Evolutionary conservation across 2,113 vertebrate genomes (phyloP).

Genomic region (Dascyllus trimaculatus): DNA sequence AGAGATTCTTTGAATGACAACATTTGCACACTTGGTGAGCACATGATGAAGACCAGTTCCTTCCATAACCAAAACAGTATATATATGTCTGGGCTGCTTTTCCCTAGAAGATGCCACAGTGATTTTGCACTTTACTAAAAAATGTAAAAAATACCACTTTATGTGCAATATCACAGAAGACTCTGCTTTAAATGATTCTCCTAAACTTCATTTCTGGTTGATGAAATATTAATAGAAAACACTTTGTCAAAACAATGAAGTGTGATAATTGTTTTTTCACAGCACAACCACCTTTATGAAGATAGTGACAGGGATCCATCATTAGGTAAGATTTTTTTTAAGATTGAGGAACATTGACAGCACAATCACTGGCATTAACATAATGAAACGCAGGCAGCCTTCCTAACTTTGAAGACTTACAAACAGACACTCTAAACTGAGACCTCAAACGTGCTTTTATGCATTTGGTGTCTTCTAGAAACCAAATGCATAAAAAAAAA

Average conservation of each 20-base stretch:
- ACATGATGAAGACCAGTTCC: background rate
- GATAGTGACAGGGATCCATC: background rate
- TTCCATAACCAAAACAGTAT: background rate
- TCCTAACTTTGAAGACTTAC: background rate
- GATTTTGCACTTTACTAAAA: too few species aligned
- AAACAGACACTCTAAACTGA: background rate
- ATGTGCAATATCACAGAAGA: background rate
- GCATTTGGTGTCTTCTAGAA: background rate
- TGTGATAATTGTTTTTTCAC: background rate
- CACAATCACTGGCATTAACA: background rate
- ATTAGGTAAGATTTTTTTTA: too few species aligned
- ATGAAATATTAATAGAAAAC: background rate
- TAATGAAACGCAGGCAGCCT: background rate
- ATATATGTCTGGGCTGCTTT: too few species aligned
- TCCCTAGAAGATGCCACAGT: too few species aligned
- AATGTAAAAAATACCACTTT: background rate
- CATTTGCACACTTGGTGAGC: background rate
- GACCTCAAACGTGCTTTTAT: background rate
- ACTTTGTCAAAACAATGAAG: background rate
- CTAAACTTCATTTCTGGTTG: background rate
- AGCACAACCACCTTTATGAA: conserved; percentile 14
- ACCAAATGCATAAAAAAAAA: conserved; percentile 20
- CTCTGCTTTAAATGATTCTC: background rate
- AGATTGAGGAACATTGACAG: background rate
- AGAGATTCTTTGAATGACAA: background rate